Base-by-base conservation (phyloP, 2,888 invertebrate genomes). In the Drosophila colorata region DNA sequence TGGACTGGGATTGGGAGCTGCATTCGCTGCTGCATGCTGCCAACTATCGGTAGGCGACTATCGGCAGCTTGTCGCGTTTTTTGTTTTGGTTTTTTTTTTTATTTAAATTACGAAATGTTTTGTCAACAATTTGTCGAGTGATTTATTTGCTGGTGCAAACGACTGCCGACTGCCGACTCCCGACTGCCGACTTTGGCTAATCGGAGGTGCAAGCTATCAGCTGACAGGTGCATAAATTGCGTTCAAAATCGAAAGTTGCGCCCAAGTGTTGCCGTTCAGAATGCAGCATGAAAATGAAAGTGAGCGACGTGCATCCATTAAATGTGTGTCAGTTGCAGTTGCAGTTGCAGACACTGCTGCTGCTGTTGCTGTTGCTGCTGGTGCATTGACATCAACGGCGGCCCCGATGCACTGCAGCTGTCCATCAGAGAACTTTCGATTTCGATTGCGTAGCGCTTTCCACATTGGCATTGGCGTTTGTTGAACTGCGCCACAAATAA, bases 51-150 rank as follows among this genome's bases (percentile, higher is more conserved):
- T 25, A 23, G 60, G 46, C 69, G 53, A 78, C 81, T 84, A 84
- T 84, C 75, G 87, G 75, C 66, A 75, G 79, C 71, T 79, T 72
- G 77, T 74, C 67, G 70, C 55, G 52, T 48, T 56, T 60, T 66
- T 40, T 4, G 25, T 6, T 37, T 25, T 6, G 2, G n/a, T 35
- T 40, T 13, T 2, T 46, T 18, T 18, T 57, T 57, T 85, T 84
- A 88, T 87, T 88, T 79, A 84, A 86, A 88, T 86, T 88, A 87
- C 81, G 74, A 86, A 86, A 85, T 85, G 88, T 76, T 85, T 86
- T 86, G 86, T 88, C 88, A 87, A 88, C 86, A 86, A 88, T 87
- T 86, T 88, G 88, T 86, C 87, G 67, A 69, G 70, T 88, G 86
- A 85, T 83, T 85, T 85, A 86, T 88, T 70, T 65, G 5, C 64